Conservation (phyloP, 2,888 invertebrate genomes). For the Cheilosia vernalis region DNA sequence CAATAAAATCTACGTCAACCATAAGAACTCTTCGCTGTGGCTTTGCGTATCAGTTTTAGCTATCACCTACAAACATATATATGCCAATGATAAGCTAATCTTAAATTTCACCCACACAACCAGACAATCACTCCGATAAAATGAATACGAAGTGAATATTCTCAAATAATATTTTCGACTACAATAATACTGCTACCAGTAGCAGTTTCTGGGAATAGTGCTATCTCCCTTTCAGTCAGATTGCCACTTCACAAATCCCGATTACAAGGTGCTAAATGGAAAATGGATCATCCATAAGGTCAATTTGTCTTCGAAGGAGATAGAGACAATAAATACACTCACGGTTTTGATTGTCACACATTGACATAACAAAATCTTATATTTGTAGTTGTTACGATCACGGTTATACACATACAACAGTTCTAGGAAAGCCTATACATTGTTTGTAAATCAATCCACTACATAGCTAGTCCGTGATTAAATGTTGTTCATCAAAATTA, state of each 20-base stretch:
- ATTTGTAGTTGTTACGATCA: neutral
- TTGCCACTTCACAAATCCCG: conserved; percentile 17
- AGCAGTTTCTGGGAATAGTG: neutral
- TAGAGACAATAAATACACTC: conserved; percentile 27
- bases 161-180: conserved; percentile 20
- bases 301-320: conserved; percentile 46
- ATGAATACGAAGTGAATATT: neutral
- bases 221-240: conserved; percentile 26
- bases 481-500: conserved; percentile 47
- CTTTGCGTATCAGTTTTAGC: conserved; percentile 19
- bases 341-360: conserved; percentile 25
- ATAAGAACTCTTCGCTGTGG: conserved; percentile 4
- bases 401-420: neutral
- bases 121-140: neutral
- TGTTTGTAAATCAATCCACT: conserved; percentile 39
- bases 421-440: conserved; percentile 9
- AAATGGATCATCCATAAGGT: conserved; percentile 52
- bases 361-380: neutral
- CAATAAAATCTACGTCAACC: conserved; percentile 16
- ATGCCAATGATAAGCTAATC: conserved; percentile 26
- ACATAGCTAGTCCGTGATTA: conserved; percentile 39
- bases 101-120: conserved; percentile 1
- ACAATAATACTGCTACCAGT: conserved; percentile 2
- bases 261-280: conserved; percentile 52
- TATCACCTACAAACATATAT: conserved; percentile 1